Evolutionary conservation across 2,113 vertebrate species (phyloP).

Genomic region (western clawed frog (Xenopus tropicalis)): DNA sequence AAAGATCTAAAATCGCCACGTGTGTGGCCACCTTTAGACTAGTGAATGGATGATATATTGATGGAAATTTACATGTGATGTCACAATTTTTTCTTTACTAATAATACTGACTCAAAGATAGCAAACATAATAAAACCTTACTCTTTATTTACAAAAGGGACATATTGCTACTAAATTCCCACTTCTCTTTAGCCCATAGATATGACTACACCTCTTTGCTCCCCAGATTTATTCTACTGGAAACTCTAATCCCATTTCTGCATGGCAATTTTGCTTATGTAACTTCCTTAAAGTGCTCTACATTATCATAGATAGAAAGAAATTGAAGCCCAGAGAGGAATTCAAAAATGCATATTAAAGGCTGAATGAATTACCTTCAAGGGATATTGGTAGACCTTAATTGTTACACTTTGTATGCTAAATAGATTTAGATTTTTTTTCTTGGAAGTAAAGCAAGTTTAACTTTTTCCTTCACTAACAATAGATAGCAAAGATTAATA

Average conservation of each 20-base stretch:
- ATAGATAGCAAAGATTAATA: slow-evolving; percentile 41
- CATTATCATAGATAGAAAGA: slow-evolving; percentile 25
- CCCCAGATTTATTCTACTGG: no score
- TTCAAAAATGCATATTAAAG: slow-evolving; percentile 29
- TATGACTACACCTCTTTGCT: no score
- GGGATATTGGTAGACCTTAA: slow-evolving; percentile 38
- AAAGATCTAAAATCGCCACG: no score
- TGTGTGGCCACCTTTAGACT: no score
- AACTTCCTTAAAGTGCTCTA: slow-evolving; percentile 19
- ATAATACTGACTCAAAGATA: no score
- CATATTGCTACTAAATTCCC: no score
- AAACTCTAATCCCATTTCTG: neutral
- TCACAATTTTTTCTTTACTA: no score
- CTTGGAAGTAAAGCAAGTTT: slow-evolving; percentile 30
- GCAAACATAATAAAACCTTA: no score
- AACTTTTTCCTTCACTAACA: slow-evolving; percentile 39
- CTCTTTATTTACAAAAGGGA: no score
- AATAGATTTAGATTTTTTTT: slow-evolving; percentile 37
- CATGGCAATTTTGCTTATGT: neutral
- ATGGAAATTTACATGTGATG: no score
- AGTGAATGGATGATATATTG: no score
- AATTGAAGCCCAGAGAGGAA: slow-evolving; percentile 29
- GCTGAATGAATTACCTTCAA: slow-evolving; percentile 38
- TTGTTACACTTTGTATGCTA: slow-evolving; percentile 44
- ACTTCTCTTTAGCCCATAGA: no score